Evolutionary conservation across 2,888 invertebrate species (phyloP).

Genomic region (Ophonus ardosiacus): DNA sequence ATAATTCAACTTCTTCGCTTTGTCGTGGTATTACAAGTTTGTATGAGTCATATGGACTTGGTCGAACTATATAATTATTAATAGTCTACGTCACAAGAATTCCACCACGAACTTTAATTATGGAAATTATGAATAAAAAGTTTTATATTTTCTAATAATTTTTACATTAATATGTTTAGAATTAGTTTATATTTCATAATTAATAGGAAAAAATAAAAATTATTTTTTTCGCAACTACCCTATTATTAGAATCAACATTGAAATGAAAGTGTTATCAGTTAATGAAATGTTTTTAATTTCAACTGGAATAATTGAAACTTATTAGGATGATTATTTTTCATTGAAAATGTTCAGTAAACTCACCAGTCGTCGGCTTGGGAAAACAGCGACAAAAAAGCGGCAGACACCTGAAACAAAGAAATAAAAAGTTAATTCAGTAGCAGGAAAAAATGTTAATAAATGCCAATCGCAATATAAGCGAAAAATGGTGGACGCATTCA

Average conservation of each 20-base stretch:
- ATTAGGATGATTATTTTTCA: not conserved
- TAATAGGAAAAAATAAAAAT: no score
- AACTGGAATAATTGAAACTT: not conserved
- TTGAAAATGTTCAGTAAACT: not conserved
- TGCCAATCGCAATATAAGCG: not conserved
- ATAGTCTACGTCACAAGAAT: no score
- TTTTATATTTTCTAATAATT: no score
- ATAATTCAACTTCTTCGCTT: no score
- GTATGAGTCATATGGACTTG: no score
- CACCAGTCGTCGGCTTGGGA: not conserved
- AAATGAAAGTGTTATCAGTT: not conserved
- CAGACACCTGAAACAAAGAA: not conserved
- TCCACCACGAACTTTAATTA: no score
- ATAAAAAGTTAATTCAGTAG: not conserved
- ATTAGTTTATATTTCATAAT: no score
- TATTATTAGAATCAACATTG: not conserved
- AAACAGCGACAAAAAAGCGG: not conserved
- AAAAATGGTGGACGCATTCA: not conserved
- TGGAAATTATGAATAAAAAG: no score
- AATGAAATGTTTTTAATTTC: not conserved
- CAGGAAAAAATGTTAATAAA: not conserved
- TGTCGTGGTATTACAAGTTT: no score
- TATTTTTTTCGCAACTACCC: no score
- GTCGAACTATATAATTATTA: no score
- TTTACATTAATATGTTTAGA: no score